phyloP scores from a whole-genome alignment of 2,797 vertebrate genomes.

The Salarias fasciatus region DNA sequence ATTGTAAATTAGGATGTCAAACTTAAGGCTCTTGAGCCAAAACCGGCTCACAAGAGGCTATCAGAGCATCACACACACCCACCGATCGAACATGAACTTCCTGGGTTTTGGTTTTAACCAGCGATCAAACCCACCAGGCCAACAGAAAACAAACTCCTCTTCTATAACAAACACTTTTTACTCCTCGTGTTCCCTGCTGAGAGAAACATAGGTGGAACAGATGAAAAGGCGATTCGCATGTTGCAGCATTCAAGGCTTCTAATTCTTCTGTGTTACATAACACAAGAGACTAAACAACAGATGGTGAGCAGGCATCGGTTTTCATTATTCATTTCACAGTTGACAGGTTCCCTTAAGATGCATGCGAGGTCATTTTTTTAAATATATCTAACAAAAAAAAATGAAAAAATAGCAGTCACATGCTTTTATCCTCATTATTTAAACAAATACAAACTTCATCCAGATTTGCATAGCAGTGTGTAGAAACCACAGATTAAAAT shows the following conservation, averaged over 20 bases:
- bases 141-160: too few species aligned
- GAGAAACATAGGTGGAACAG: neutral
- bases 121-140: too few species aligned
- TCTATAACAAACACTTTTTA: too few species aligned
- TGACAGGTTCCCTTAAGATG: conserved; percentile 43
- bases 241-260: neutral
- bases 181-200: neutral
- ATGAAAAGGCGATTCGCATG: neutral
- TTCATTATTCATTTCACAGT: conserved; percentile 59
- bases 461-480: conserved; percentile 20
- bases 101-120: too few species aligned
- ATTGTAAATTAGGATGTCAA: too few species aligned
- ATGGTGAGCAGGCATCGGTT: conserved; percentile 55
- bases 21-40: too few species aligned
- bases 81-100: too few species aligned
- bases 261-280: conserved; percentile 17
- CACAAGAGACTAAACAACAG: conserved; percentile 53
- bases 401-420: conserved; percentile 22
- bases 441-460: too few species aligned
- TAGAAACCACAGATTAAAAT: conserved; percentile 6
- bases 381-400: conserved; percentile 25
- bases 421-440: conserved; percentile 48
- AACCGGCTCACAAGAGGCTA: too few species aligned
- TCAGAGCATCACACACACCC: too few species aligned
- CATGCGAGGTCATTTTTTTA: conserved; percentile 57